A percentile compares a stretch with the other conserved stretches of the same genome.
Evolutionary conservation across 2,888 invertebrate species (phyloP).

Genomic region (Acleris emargana): DNA sequence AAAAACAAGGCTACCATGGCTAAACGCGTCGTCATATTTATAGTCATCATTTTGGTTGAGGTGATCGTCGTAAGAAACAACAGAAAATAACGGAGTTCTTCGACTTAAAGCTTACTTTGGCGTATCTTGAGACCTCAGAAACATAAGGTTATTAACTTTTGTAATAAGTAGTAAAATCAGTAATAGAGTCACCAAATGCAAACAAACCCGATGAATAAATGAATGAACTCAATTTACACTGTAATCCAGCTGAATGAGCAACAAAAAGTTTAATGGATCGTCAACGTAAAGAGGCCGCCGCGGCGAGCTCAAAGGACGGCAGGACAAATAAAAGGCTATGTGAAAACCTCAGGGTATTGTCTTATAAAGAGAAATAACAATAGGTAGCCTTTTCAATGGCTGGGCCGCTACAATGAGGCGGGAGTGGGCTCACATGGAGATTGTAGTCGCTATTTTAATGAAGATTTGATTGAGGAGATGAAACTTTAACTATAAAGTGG

Average conservation of each 20-base stretch:
- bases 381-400: conserved; percentile 82
- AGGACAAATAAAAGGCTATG: conserved; percentile 75
- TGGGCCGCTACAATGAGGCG: conserved; percentile 78
- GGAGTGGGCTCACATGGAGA: conserved; percentile 54
- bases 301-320: conserved; percentile 70
- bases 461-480: neutral
- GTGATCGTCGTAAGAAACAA: no score
- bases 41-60: no score
- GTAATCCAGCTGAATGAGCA: conserved; percentile 24
- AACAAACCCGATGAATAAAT: conserved; percentile 24
- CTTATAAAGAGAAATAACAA: conserved; percentile 83
- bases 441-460: conserved; percentile 34
- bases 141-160: no score
- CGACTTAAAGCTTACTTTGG: no score
- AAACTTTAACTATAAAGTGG: neutral
- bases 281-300: conserved; percentile 71
- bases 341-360: conserved; percentile 79
- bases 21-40: no score
- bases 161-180: neutral
- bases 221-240: conserved; percentile 32
- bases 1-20: no score
- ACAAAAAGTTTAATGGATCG: conserved; percentile 72
- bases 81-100: no score
- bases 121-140: no score
- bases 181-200: neutral